Evolutionary conservation across 1,140 invertebrate species (phyloP), one percentile per base, ranked within the genome.

Genomic region (Eufriesea mexicana): DNA sequence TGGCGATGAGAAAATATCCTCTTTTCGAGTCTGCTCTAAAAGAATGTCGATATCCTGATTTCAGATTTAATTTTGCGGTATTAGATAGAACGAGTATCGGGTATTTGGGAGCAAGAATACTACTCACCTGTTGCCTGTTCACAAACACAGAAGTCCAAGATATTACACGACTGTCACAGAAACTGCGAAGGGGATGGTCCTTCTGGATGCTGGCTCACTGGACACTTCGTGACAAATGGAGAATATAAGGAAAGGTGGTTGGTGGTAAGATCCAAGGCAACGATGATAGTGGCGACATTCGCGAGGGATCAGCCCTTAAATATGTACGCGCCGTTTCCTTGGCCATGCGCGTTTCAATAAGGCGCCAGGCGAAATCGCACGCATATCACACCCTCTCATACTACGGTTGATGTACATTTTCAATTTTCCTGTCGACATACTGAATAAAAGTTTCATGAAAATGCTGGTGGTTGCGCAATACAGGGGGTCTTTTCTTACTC

Each of bases 261-360:
- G 84, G 75, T 80, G 70, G 68, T 51, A 83, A 85, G 86, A 76
- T 76, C 61, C 61, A 81, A 76, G 54, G 79, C 66, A 75, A 84
- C 78, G 61, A 49, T 76, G 71, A 91, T 89, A 92, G 91, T 92
- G 91, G 82, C 88, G 86, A 86, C 77, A 89, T 70, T 84, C 62
- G 85, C 72, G 74, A 82, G 76, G 83, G 83, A 89, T 89, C 89
- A 87, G 89, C 90, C 91, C 91, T 92, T 92, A 92, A 92, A 92
- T 92, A 35, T 35, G 35, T 35, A 92, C 91, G 85, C 77, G 84
- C 80, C 67, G 84, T 86, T 71, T 49, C 79, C 66, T 67, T 78
- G 89, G 88, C 71, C 91, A 91, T 92, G 91, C 91, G 91, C 91
- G 86, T 62, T 89, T 84, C 79, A 89, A 18, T 74, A 85, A 84